Percentiles rank a stretch among this genome's conserved stretches.
Evolutionary conservation across 2,797 vertebrate genomes (phyloP).

Genomic region (Ctenochaetus hawaiiensis): DNA sequence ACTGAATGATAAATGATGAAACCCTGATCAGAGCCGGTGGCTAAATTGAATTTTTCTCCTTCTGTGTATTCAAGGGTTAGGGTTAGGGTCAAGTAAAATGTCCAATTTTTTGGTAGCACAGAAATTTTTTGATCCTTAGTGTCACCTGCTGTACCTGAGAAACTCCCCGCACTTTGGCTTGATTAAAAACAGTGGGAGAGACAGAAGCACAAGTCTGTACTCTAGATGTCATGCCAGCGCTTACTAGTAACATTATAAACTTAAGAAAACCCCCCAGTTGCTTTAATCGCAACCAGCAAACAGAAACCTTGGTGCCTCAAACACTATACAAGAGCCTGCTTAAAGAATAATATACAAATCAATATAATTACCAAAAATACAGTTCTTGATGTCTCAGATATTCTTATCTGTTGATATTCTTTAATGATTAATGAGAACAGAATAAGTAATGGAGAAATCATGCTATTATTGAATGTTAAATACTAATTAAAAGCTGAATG

Average conservation of each 20-base stretch:
- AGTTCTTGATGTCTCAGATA: not conserved
- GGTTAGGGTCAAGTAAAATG: not conserved
- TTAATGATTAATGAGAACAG: not conserved
- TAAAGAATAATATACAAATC: not conserved
- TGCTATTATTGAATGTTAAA: conserved; percentile 22
- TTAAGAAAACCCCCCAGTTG: not conserved
- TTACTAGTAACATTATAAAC: not conserved
- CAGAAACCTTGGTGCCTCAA: not conserved
- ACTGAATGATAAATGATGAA: conserved; percentile 21
- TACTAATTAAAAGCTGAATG: conserved; percentile 27
- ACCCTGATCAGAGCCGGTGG: conserved; percentile 1
- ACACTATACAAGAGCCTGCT: not conserved
- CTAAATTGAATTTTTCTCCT: conserved; percentile 3
- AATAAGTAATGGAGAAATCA: not conserved
- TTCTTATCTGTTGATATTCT: not conserved
- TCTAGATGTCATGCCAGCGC: not conserved
- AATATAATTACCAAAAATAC: not conserved
- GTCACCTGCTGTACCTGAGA: not conserved
- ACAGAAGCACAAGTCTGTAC: not conserved
- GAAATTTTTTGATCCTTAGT: conserved; percentile 1
- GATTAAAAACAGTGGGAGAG: not conserved
- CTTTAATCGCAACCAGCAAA: not conserved
- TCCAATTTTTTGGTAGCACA: not conserved
- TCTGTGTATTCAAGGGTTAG: too few species aligned
- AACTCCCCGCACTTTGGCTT: not conserved